Evolutionary conservation across 2,888 invertebrate genomes (phyloP).

Genomic region (Aspidiotus destructor): DNA sequence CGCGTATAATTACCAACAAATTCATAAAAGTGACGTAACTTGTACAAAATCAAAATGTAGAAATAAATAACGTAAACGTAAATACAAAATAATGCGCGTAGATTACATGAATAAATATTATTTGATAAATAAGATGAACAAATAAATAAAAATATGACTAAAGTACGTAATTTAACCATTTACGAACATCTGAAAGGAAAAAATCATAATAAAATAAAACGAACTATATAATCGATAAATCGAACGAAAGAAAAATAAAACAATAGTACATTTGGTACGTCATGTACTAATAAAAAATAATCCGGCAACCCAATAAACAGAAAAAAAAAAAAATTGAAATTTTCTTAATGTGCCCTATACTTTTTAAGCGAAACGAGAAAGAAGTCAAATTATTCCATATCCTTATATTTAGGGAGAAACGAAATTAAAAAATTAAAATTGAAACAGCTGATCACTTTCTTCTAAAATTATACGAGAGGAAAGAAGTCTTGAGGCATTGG

Average conservation of each 20-base stretch:
- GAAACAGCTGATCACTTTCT: no score
- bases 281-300: no score
- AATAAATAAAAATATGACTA: constrained; percentile 23
- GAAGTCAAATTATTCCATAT: no score
- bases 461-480: no score
- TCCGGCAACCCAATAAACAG: no score
- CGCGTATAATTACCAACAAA: constrained; percentile 21
- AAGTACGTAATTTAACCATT: constrained; percentile 7
- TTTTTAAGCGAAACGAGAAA: no score
- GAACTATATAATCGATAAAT: constrained; percentile 7
- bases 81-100: constrained; percentile 20
- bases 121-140: constrained; percentile 22
- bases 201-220: constrained; percentile 5
- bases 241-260: constrained; percentile 3
- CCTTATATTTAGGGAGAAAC: neutral
- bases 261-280: neutral
- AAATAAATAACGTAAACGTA: constrained; percentile 25
- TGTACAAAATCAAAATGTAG: constrained; percentile 26
- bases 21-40: constrained; percentile 26
- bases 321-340: no score
- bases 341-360: no score
- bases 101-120: constrained; percentile 23
- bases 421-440: neutral
- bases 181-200: neutral
- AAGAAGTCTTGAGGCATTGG: no score